Base-by-base conservation (phyloP, 2,113 vertebrate genomes). In the Turnix velox region DNA sequence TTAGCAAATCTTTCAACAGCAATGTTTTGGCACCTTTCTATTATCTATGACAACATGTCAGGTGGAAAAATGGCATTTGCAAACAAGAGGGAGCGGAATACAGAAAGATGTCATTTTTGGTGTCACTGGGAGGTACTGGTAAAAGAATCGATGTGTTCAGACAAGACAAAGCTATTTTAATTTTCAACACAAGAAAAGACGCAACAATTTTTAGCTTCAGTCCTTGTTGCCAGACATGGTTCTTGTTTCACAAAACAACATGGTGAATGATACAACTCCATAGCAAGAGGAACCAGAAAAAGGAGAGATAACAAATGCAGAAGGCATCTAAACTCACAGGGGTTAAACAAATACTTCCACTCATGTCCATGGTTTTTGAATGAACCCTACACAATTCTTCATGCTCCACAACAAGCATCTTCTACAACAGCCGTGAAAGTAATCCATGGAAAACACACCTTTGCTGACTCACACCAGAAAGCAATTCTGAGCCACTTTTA, bases 21-120 rank as follows among this genome's bases (percentile, higher is more conserved):
- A 90, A 80, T 61, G 40, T 67, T 93, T 77, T 81, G 93, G 59
- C 80, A 90, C 79, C 61, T 90, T 90, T 39, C 71, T 87, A 78
- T 92, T 90, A 94, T 39, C 76, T 88, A 35, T 66, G 79, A 85
- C 72, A 78, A 87, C 28, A 20, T 10, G 22, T 61, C 83, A 92
- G 62, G 71, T 90, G 68, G 39, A 67, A 79, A 85, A 91, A 83
- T 2, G 3, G 46, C 55, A 93, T 83, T 76, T 84, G 72, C 86
- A 88, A 96, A 84, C 68, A 90, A 79, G 79, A 90, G 22, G n/a
- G 46, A 95, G n/a, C 16, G 74, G 46, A 88, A 77, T 25, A 40
- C 27, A 40, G 37, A 46, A 87, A 87, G 40, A 72, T 62, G n/a
- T 76, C 76, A 67, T 35, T 74, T 90, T 52, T 31, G n/a, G 35